phyloP scores from a whole-genome alignment of 2,888 invertebrate species.

The Hypomecis atomaria region DNA sequence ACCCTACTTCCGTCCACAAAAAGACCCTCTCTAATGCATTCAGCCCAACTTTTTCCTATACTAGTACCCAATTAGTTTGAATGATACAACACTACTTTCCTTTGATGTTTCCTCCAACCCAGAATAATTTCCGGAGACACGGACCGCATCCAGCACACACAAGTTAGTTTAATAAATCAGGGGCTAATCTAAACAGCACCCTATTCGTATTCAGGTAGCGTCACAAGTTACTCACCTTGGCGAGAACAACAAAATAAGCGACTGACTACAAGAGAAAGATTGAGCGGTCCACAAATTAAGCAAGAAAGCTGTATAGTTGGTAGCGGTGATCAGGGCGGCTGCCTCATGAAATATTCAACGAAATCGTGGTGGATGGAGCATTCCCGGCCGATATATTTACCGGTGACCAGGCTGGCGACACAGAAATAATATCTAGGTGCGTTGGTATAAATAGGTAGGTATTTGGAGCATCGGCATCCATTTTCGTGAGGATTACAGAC shows the following conservation, averaged over 20 bases:
- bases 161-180: constrained; percentile 41
- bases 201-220: constrained; percentile 43
- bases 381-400: constrained; percentile 67
- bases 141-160: constrained; percentile 36
- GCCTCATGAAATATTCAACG: constrained; percentile 74
- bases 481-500: constrained; percentile 39
- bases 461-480: constrained; percentile 45
- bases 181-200: constrained; percentile 42
- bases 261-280: constrained; percentile 55
- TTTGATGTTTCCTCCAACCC: constrained; percentile 39
- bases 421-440: constrained; percentile 58
- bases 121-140: constrained; percentile 41
- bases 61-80: constrained; percentile 37
- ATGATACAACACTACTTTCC: constrained; percentile 35
- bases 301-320: constrained; percentile 56
- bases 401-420: constrained; percentile 59
- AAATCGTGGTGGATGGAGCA: constrained; percentile 53
- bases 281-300: constrained; percentile 64
- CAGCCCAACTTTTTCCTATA: constrained; percentile 28
- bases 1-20: constrained; percentile 18
- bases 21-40: constrained; percentile 20
- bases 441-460: constrained; percentile 38
- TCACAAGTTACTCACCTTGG: constrained; percentile 39
- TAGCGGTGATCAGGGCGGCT: constrained; percentile 58
- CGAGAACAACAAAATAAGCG: constrained; percentile 48